A percentile compares a stretch with the other conserved stretches of the same genome.
Evolutionary conservation across 64 coral and sea anemone genomes (phyloP).

Genomic region (Stichodactyla helianthus): DNA sequence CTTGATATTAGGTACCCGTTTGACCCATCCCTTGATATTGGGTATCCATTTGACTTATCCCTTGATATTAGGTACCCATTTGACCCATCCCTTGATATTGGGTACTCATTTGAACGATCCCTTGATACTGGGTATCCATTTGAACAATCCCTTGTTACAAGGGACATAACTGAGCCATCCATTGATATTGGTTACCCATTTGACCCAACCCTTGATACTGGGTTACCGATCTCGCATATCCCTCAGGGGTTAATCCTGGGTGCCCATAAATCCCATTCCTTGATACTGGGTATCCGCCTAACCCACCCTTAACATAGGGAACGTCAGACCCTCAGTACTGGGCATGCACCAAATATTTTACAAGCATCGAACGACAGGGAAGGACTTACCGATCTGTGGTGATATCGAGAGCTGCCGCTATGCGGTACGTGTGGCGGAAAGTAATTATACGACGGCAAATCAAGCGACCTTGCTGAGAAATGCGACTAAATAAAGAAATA

Average conservation of each 20-base stretch:
- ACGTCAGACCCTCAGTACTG: too few relatives aligned
- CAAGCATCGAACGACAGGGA: background rate
- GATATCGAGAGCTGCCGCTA: conserved; percentile 38
- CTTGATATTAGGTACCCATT: background rate
- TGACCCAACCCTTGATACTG: background rate
- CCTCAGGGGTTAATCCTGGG: background rate
- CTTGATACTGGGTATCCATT: background rate
- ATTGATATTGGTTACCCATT: too few relatives aligned
- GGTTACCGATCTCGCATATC: background rate
- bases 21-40: background rate
- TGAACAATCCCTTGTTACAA: too few relatives aligned
- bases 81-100: background rate
- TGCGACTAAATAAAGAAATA: conserved; percentile 35
- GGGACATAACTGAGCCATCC: too few relatives aligned
- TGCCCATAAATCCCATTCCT: background rate
- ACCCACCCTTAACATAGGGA: too few relatives aligned
- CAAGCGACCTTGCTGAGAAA: conserved; percentile 28
- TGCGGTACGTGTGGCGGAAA: conserved; percentile 34
- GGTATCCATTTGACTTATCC: background rate
- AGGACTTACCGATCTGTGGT: conserved; percentile 42
- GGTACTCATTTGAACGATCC: background rate
- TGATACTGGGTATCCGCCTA: background rate
- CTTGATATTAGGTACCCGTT: background rate
- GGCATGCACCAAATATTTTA: too few relatives aligned
- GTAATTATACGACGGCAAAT: conserved; percentile 31